Evolutionary conservation across 2,888 invertebrate genomes (phyloP).

Genomic region (Pyrrhosoma nymphula): DNA sequence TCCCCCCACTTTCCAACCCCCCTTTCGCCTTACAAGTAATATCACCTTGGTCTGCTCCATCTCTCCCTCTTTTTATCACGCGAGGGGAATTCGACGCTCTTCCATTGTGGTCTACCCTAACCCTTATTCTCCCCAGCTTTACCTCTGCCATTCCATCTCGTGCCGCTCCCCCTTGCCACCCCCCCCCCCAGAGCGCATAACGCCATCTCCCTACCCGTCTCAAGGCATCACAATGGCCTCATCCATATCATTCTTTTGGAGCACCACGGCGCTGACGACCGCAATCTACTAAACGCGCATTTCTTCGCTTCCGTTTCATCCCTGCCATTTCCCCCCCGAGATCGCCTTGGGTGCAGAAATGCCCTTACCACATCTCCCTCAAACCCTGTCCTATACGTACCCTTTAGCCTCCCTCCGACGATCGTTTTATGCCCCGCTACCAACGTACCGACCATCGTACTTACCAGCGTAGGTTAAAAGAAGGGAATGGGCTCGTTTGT

Average conservation of each 20-base stretch:
- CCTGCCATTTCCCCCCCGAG: not conserved
- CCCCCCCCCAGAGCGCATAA: not conserved
- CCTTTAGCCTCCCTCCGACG: not conserved
- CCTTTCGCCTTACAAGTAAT: not conserved
- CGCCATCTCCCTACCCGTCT: not conserved
- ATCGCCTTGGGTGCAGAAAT: not conserved
- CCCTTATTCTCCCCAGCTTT: not conserved
- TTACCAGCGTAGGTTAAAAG: too few relatives aligned
- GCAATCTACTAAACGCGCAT: conserved; percentile 54
- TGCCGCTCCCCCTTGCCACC: not conserved
- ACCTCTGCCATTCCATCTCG: not conserved
- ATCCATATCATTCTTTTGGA: conserved; percentile 28
- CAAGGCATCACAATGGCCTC: not conserved
- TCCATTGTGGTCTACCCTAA: not conserved
- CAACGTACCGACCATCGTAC: too few relatives aligned
- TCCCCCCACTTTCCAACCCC: not conserved
- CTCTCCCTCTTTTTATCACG: conserved; percentile 10
- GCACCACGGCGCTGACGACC: conserved; percentile 38
- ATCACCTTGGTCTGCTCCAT: not conserved
- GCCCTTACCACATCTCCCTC: not conserved
- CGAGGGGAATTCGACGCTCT: not conserved
- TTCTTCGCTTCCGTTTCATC: conserved; percentile 42
- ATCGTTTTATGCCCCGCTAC: too few relatives aligned
- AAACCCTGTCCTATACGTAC: not conserved
- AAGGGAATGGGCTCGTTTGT: too few relatives aligned